Conservation (phyloP, 2,797 vertebrate species). For the Synaphobranchus kaupii region DNA sequence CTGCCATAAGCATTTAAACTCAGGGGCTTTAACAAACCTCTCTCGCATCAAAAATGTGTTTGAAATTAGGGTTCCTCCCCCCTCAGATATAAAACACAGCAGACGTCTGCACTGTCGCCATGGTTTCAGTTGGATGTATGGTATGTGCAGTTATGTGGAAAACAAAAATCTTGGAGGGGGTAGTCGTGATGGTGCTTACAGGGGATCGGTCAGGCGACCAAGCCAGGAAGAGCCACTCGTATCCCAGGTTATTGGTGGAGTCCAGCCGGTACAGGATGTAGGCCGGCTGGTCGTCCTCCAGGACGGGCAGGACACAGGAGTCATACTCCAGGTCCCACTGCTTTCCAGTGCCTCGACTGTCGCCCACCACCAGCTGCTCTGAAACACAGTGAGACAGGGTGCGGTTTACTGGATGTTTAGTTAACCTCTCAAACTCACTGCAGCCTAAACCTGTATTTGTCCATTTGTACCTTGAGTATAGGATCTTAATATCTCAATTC, state of each 20-base stretch:
- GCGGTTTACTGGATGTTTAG: neutral
- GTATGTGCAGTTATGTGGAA: neutral
- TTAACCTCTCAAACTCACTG: neutral
- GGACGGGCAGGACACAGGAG: constrained; percentile 74
- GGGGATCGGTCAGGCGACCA: constrained; percentile 88
- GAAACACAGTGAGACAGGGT: constrained; percentile 37
- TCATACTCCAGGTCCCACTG: constrained; percentile 87
- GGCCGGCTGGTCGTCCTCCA: constrained; percentile 82
- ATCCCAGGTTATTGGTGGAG: constrained; percentile 85
- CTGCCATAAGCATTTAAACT: no score
- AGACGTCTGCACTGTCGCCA: neutral
- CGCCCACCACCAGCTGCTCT: constrained; percentile 83
- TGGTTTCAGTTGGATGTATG: neutral
- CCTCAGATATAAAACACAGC: neutral
- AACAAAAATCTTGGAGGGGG: no score
- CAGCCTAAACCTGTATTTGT: neutral
- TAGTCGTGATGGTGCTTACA: constrained; percentile 61
- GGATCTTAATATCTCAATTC: no score
- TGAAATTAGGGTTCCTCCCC: neutral
- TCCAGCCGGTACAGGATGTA: constrained; percentile 87
- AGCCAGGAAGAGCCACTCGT: constrained; percentile 87
- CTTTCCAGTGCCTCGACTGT: constrained; percentile 62
- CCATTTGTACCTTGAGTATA: no score
- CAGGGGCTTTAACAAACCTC: neutral
- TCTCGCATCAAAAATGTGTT: no score